These are phyloP conservation scores for Cirrhinus molitorella DNA, from an alignment of 2,797 vertebrate species.

Conservation along the genomic window DNA sequence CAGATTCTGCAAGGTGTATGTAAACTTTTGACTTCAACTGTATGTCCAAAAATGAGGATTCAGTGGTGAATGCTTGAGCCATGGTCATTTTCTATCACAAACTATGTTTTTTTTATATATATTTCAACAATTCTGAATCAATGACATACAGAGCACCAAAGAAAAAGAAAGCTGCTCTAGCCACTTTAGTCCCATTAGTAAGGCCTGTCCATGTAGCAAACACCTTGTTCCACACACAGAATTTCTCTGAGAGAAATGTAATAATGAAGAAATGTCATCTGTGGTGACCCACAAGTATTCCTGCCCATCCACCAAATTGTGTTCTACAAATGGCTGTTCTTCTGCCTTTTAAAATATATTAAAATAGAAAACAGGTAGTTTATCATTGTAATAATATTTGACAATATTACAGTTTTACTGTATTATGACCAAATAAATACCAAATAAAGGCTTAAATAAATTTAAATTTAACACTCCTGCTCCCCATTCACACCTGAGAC, in stretches of 20 bases:
- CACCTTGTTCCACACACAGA: neutral
- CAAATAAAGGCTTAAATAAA: no score
- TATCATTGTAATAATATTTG: no score
- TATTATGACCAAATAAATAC: no score
- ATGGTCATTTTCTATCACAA: neutral
- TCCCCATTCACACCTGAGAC: no score
- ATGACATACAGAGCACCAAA: neutral
- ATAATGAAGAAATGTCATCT: neutral
- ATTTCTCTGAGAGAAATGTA: neutral
- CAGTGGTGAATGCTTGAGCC: neutral
- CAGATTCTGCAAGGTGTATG: no score
- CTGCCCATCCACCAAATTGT: constrained; percentile 62
- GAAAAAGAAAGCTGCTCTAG: neutral
- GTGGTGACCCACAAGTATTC: neutral
- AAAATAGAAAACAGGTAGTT: no score
- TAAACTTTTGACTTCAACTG: no score
- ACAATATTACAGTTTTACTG: no score
- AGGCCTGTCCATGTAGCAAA: neutral
- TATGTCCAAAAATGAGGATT: neutral
- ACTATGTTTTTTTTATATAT: neutral
- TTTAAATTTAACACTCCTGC: no score
- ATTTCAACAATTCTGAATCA: neutral
- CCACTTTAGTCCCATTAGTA: neutral
- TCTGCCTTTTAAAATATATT: no score
- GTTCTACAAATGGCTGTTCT: constrained; percentile 59